Percentiles rank a stretch among this genome's conserved stretches.
Conservation (phyloP, 2,797 vertebrate species). For the Dendrocincla tyrannina region DNA sequence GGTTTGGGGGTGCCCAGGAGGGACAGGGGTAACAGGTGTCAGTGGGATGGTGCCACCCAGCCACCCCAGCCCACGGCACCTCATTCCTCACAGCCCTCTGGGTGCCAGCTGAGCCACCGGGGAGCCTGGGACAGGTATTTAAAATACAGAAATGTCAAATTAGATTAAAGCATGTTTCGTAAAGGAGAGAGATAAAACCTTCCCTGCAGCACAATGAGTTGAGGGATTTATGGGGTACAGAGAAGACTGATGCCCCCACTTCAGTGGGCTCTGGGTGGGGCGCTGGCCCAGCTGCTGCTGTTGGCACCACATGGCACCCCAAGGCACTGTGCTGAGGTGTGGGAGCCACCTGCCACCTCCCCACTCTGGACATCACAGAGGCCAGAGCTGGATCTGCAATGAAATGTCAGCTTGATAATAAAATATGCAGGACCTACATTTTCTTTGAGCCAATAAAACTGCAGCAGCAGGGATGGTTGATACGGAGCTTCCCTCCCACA, state of each 20-base stretch:
- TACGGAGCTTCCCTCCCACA: background rate
- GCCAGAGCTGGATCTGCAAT: background rate
- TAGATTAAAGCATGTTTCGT: conserved; percentile 29
- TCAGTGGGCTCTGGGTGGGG: background rate
- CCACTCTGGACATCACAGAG: background rate
- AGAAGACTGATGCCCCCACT: background rate
- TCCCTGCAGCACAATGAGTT: background rate
- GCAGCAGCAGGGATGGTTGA: background rate
- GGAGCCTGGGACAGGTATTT: background rate
- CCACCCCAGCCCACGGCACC: background rate
- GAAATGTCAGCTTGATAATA: conserved; percentile 4
- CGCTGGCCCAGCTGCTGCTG: rapidly evolving
- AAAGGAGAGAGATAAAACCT: background rate
- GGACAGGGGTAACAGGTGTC: background rate
- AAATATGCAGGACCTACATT: background rate
- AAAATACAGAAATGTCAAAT: conserved; percentile 27
- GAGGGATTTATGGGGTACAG: background rate
- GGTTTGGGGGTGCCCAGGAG: background rate
- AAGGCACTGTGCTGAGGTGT: rapidly evolving
- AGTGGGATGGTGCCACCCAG: background rate
- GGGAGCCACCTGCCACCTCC: background rate
- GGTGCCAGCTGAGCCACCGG: background rate
- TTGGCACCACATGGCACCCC: rapidly evolving
- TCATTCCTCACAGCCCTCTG: rapidly evolving
- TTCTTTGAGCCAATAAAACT: background rate